These are phyloP conservation scores for Ophioderma brevispina DNA, from an alignment of 35 echinoderm and acorn worm genomes.

Conservation along the genomic window DNA sequence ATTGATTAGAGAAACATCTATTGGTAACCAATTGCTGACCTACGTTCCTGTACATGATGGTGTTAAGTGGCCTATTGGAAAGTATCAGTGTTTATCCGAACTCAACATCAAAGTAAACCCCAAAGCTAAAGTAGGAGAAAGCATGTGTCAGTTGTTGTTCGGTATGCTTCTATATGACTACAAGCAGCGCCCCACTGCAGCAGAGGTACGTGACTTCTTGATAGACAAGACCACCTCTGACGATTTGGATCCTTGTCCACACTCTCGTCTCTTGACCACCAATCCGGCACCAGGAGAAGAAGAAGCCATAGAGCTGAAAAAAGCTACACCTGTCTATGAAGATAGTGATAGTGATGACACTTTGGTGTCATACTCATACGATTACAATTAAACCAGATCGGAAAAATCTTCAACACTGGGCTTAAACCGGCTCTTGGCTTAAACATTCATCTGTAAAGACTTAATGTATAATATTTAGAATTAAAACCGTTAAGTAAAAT, in stretches of 20 bases:
- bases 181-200: neutral
- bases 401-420: too few species aligned
- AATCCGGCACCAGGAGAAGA: neutral
- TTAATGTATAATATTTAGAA: too few species aligned
- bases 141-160: neutral
- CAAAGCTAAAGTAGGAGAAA: neutral
- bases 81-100: neutral
- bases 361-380: neutral
- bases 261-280: neutral
- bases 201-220: neutral
- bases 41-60: neutral
- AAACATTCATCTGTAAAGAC: too few species aligned
- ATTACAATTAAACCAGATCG: neutral
- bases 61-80: neutral
- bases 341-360: neutral
- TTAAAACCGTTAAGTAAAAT: too few species aligned
- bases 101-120: neutral
- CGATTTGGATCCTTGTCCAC: neutral
- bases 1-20: neutral
- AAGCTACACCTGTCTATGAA: neutral
- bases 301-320: neutral
- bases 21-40: neutral
- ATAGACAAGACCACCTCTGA: neutral
- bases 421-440: too few species aligned
- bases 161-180: neutral